Conservation (phyloP, 2,113 vertebrate genomes). For the Ciconia stormi region DNA sequence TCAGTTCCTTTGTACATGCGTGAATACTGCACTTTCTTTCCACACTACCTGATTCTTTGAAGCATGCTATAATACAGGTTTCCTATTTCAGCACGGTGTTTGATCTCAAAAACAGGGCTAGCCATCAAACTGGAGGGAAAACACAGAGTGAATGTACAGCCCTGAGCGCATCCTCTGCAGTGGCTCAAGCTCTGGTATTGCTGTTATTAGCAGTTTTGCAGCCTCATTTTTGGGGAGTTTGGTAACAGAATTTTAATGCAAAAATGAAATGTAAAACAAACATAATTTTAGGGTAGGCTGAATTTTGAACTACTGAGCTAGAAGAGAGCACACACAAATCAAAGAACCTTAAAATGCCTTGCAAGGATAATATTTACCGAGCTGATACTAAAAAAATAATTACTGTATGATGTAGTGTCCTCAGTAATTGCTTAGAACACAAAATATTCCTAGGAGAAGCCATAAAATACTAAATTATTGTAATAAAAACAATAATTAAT, state of each 20-base stretch:
- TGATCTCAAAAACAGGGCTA: constrained; percentile 15
- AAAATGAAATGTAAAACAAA: constrained; percentile 22
- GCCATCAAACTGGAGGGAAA: neutral
- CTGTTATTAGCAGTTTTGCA: neutral
- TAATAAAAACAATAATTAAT: constrained; percentile 21
- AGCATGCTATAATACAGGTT: neutral
- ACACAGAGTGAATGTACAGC: neutral
- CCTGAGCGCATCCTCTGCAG: neutral
- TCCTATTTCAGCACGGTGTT: neutral
- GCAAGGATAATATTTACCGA: constrained; percentile 14
- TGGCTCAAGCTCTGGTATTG: neutral
- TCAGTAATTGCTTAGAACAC: constrained; percentile 30
- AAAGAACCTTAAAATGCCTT: constrained; percentile 5
- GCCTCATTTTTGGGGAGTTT: neutral
- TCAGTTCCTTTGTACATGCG: neutral
- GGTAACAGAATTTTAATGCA: neutral
- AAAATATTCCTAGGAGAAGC: constrained; percentile 7
- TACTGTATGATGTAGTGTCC: neutral
- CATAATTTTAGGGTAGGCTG: neutral
- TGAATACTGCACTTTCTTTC: neutral
- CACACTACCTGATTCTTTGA: constrained; percentile 22
- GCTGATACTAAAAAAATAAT: constrained; percentile 1
- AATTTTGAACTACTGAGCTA: constrained; percentile 8
- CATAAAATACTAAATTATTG: constrained; percentile 2
- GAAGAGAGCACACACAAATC: neutral